Evolutionary conservation across 2,797 vertebrate genomes (phyloP), one percentile per base, ranked within the genome.

Genomic region (Anableps anableps): DNA sequence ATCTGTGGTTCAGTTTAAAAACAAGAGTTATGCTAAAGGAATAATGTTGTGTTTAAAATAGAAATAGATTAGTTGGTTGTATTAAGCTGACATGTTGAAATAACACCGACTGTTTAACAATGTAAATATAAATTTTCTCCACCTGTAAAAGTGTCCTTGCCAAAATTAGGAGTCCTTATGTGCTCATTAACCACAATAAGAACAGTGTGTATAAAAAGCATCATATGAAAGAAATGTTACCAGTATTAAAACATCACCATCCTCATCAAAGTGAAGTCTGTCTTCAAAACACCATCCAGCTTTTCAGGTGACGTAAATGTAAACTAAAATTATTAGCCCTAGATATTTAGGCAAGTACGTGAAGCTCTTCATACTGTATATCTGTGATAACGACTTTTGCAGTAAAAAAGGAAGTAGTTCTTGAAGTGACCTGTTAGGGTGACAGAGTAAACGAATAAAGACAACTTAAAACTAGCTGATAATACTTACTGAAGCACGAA

Each of bases 1-100:
- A 85, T 88, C 91, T 91, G 88, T 88, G 68, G 90, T 90, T 86
- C 85, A 43, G 72, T 80, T 88, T 92, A 86, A 91, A 93, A 88
- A 93, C 90, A 94, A 93, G 89, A 86, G 83, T 70, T 90, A 85
- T 91, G 34, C 80, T 80, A 80, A 66, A 13, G 85, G 87, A 85
- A 77, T 66, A 16, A 80, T 83, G 81, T 80, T 81, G 75, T 83
- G 62, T 86, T 75, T 77, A 43, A 26, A 62, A 79, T 86, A 82
- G 80, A 77, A 53, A 2, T 21, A 31, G 36, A 68, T 23, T 47
- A 70, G 66, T 11, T n/a, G n/a, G 75, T 79, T 73, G 64, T 47
- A n/a, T 41, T 51, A 16, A 77, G 17, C 64, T 74, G 71, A 73
- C 19, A 64, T 45, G 78, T 26, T 72, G 19, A n/a, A 13, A 34